Conservation (phyloP, 2,113 vertebrate genomes). For the Neoarius graeffei region DNA sequence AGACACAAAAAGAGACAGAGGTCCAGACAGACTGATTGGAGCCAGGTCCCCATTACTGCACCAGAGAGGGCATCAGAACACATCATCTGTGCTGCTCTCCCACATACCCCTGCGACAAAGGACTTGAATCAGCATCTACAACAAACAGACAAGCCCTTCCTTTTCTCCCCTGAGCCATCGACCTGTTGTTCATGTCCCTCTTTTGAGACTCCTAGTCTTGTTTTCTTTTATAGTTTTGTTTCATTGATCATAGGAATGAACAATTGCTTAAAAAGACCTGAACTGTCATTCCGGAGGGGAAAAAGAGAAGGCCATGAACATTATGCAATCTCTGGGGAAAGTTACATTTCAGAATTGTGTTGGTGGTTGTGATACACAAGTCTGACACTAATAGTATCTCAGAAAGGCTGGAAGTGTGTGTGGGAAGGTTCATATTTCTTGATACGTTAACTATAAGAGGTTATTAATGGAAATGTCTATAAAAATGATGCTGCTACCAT, state of each 20-base stretch:
- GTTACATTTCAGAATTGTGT: conserved; percentile 41
- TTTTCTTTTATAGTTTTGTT: conserved; percentile 33
- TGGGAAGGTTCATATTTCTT: conserved; percentile 38
- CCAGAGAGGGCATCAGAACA: conserved; percentile 30
- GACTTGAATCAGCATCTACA: conserved; percentile 33
- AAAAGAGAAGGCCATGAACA: neutral
- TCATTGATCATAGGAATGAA: conserved; percentile 28
- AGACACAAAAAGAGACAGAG: neutral
- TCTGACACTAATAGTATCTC: conserved; percentile 37
- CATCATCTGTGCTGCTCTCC: conserved; percentile 9
- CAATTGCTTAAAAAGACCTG: conserved; percentile 22
- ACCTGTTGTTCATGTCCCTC: conserved; percentile 31
- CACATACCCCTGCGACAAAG: neutral
- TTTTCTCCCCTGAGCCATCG: conserved; percentile 4
- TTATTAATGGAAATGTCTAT: conserved; percentile 42
- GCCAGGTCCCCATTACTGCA: conserved; percentile 27
- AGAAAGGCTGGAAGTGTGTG: conserved; percentile 25
- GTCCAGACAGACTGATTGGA: conserved; percentile 27
- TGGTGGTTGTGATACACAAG: conserved; percentile 41
- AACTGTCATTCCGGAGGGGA: neutral
- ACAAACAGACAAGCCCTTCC: conserved; percentile 17
- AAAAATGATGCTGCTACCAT: conserved; percentile 18
- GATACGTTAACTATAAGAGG: conserved; percentile 30
- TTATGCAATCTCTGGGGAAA: conserved; percentile 29
- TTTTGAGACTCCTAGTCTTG: conserved; percentile 3